Evolutionary conservation across 2,113 vertebrate genomes (phyloP).

Genomic region (Sarotherodon lohbergeri): DNA sequence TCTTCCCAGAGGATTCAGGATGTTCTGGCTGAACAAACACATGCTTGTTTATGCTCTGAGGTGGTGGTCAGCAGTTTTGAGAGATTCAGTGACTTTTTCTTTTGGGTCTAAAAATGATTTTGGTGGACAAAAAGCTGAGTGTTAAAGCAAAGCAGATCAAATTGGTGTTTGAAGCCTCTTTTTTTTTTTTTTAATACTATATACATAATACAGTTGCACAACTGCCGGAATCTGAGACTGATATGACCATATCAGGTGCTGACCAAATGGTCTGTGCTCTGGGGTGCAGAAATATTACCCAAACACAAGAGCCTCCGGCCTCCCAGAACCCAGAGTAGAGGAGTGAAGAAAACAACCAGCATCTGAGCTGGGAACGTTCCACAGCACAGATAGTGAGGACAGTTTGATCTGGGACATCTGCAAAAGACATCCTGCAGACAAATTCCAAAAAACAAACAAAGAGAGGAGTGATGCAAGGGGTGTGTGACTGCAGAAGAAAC

Average conservation of each 20-base stretch:
- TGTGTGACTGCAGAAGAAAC: not conserved
- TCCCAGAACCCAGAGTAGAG: not conserved
- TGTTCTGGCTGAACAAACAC: constrained; percentile 44
- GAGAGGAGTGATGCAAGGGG: not conserved
- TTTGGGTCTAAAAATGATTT: constrained; percentile 9
- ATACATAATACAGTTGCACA: not conserved
- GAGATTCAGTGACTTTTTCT: not conserved
- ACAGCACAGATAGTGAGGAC: not conserved
- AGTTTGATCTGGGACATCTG: constrained; percentile 18
- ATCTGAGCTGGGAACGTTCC: not conserved
- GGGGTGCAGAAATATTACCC: constrained; percentile 11
- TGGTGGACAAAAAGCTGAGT: not conserved
- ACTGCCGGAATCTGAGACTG: not conserved
- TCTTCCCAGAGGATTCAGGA: constrained; percentile 26
- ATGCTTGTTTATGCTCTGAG: constrained; percentile 27
- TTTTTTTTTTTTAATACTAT: not conserved
- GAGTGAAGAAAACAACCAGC: constrained; percentile 12
- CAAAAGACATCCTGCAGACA: not conserved
- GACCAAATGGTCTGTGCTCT: not conserved
- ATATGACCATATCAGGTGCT: constrained; percentile 1
- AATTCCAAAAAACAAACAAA: not conserved
- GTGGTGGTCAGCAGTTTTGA: not conserved
- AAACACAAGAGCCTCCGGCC: not conserved
- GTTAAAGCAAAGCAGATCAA: constrained; percentile 1
- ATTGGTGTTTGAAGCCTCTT: not conserved